Evolutionary conservation across 2,113 vertebrate species (phyloP), one percentile per base, ranked within the genome.

Genomic region (Seriola quinqueradiata): DNA sequence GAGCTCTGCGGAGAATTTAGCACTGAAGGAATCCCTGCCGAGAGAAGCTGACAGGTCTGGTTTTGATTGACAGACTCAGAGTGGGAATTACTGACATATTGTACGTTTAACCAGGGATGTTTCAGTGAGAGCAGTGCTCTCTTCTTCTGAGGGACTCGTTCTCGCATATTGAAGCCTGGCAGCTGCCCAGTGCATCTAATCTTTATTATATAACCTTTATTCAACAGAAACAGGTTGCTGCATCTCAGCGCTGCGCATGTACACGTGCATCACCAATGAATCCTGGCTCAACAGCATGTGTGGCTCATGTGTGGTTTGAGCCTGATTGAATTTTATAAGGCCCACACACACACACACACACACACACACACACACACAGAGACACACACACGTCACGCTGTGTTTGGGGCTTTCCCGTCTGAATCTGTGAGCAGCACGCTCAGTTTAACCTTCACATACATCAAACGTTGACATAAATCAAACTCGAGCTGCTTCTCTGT

Each of bases 401-500:
- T 25, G 57, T 82, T 71, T 68, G 44, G 75, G 48, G 36, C 63
- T 76, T 84, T 79, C 77, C 60, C 61, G 60, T 79, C 44, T 84
- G 77, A 63, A 64, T 71, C 58, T 70, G 57, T 76, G 76, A 69
- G 66, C 81, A 66, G 58, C 76, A 90, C 48, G 88, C 80, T 87
- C 70, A 48, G 79, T 63, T 88, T 61, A 75, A 57, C 77, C 78
- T 42, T 77, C 70, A 82, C 87, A 84, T 80, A 70, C 84, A 89
- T 88, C 84, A 87, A 86, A 77, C 75, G 21, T 63, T 68, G 81
- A 87, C 84, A 89, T 77, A 66, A 88, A 85, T 91, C 84, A 87
- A 85, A 87, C 42, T 44, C 1, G 42, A 75, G 60, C 81, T 61
- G 70, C 80, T 58, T 28, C 77, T 44, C 28, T 60, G 25, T 70